Evolutionary conservation across 2,113 vertebrate genomes (phyloP), one percentile per base, ranked within the genome.

Genomic region (Myxocyprinus asiaticus): DNA sequence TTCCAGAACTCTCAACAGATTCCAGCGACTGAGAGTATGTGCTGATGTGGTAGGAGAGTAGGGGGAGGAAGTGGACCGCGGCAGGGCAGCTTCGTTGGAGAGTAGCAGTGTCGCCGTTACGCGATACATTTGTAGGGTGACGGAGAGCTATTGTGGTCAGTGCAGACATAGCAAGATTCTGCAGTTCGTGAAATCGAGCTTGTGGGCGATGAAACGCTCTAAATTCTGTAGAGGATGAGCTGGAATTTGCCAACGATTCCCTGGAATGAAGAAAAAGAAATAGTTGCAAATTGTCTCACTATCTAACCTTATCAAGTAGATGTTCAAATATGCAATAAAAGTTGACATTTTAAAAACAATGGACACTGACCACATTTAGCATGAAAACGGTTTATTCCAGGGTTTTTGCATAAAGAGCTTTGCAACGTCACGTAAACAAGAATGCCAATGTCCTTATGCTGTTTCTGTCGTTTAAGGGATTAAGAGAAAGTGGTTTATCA

Each of bases 111-210:
- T 94, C 91, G 63, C 85, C 94, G 88, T 86, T 88, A 53, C 9
- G 82, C 15, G 47, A 72, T 63, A 10, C 82, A 84, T 22, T 82
- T 22, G 51, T 22, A 77, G 3, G 43, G 66, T 44, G 90, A 4
- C 88, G 91, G 78, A 94, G 87, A 85, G 94, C 94, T 78, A 99
- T 88, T 87, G 93, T 79, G 75, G 92, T 94, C 80, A 99, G 86
- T 58, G 94, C 96, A 8, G 95, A 96, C 59, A 95, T 9, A 69
- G 97, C 97, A 77, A 97, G 90, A 77, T 88, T 94, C 84, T 98
- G 96, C 72, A 91, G 90, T 55, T 94, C 93, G 84, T 67, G 91
- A 45, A 95, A 88, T 65, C 85, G 82, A 7, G 74, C 17, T 33
- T 70, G 77, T 55, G 83, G 82, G 48, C n/a, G 67, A 12, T 73